A percentile compares a stretch with the other conserved stretches of the same genome.
These are phyloP conservation scores for Sesamia nonagrioides DNA, from an alignment of 1,140 invertebrate species.

Conservation along the genomic window DNA sequence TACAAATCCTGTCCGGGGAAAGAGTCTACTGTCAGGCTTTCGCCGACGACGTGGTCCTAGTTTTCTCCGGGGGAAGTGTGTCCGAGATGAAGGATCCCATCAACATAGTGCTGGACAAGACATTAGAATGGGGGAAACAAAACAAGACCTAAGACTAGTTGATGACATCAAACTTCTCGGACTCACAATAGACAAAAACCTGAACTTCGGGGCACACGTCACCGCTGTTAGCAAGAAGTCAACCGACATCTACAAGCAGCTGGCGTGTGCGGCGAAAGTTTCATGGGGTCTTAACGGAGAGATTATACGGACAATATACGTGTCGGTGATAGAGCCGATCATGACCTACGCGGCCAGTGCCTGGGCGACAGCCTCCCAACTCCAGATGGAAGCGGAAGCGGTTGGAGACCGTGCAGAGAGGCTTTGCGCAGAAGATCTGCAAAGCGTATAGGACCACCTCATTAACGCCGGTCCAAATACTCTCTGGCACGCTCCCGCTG, in stretches of 20 bases:
- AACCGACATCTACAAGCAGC: not conserved
- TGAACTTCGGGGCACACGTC: not conserved
- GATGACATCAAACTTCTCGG: slow-evolving; percentile 28
- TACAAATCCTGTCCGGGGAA: too few relatives aligned
- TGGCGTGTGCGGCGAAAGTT: slow-evolving; percentile 4
- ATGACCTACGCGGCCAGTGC: slow-evolving; percentile 15
- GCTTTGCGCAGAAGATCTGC: too few relatives aligned
- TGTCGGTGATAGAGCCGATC: slow-evolving; percentile 1
- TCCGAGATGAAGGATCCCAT: too few relatives aligned
- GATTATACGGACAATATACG: slow-evolving; percentile 15
- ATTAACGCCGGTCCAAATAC: too few relatives aligned
- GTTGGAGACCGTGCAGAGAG: too few relatives aligned
- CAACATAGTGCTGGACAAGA: too few relatives aligned
- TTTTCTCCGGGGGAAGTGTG: too few relatives aligned
- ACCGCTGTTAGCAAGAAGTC: not conserved
- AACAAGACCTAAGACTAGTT: not conserved
- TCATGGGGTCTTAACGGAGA: slow-evolving; percentile 20
- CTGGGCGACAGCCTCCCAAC: slow-evolving; percentile 23
- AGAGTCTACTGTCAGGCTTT: too few relatives aligned
- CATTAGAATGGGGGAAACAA: not conserved
- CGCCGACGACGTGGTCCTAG: too few relatives aligned
- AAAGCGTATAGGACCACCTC: too few relatives aligned
- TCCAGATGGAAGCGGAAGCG: slow-evolving; percentile 33
- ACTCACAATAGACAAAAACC: slow-evolving; percentile 15
- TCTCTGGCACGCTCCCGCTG: too few relatives aligned